Evolutionary conservation across 1,140 invertebrate genomes (phyloP).

Genomic region (Drosophila fuyamai): DNA sequence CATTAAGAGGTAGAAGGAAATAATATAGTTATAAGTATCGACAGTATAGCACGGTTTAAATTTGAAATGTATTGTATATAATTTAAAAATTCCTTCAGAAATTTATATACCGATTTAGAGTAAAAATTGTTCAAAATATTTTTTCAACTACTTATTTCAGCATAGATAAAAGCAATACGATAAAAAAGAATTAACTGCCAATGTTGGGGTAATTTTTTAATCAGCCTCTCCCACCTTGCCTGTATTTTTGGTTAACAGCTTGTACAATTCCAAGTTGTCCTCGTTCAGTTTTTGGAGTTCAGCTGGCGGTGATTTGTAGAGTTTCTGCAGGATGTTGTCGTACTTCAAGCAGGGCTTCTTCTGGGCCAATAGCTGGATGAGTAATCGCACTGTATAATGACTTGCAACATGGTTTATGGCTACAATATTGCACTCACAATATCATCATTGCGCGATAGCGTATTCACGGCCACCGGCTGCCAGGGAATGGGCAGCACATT

Average conservation of each 20-base stretch:
- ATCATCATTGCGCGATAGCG: slow-evolving; percentile 88
- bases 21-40: too few relatives aligned
- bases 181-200: background rate
- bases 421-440: slow-evolving; percentile 86
- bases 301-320: slow-evolving; percentile 81
- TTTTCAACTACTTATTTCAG: too few relatives aligned
- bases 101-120: too few relatives aligned
- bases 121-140: too few relatives aligned
- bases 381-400: slow-evolving; percentile 10
- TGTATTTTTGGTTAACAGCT: slow-evolving; percentile 88
- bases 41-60: too few relatives aligned
- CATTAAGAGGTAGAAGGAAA: background rate
- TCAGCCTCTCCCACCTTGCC: slow-evolving; percentile 84
- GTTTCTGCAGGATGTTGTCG: slow-evolving; percentile 86
- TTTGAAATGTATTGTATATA: too few relatives aligned
- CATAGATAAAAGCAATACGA: background rate
- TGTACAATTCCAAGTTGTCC: slow-evolving; percentile 87
- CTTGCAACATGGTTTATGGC: background rate
- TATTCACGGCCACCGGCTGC: slow-evolving; percentile 95
- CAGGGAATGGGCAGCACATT: slow-evolving; percentile 91
- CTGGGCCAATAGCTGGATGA: slow-evolving; percentile 87
- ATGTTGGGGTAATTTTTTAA: background rate
- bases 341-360: slow-evolving; percentile 88
- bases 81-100: background rate
- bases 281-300: slow-evolving; percentile 86